Base-by-base conservation (phyloP, 2,888 invertebrate species). In the Noctua janthina region DNA sequence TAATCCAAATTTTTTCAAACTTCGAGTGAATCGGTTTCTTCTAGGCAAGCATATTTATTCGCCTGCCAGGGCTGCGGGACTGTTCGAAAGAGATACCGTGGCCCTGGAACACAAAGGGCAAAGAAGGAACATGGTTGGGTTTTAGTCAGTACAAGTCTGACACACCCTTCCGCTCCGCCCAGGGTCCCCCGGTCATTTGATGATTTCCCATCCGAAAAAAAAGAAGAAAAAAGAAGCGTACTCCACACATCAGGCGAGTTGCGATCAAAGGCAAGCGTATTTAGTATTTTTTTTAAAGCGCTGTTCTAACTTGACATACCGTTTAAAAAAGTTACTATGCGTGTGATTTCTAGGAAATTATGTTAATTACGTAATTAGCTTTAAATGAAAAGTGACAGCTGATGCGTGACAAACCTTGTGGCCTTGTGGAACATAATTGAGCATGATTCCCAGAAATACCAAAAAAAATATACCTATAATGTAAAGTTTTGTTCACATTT, bases 371-470 rank as follows among this genome's bases (percentile, higher is more conserved):
- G 35, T 39, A 66, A 20, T 39, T 3, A 29, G 62, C 29, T 69
- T 69, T 62, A 39, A 43, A n/a, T 66, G 20, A 59, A 81, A 49
- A 56, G 13, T 29, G 23, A 20, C 29, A 54, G n/a, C 39, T 64
- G 20, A 64, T 8, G 39, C 66, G 56, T 56, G 64, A 66, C 71
- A 39, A 49, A 7, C 17, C 35, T 46, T 56, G 54, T 56, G 35
- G n/a, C 46, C 64, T 66, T 79, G 62, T 69, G n/a, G 39, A 51
- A 79, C 0, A 17, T 51, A 78, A 78, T 78, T 78, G 17, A 23
- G 17, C 49, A 49, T 49, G 20, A 39, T 39, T 59, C 49, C 35
- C n/a, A 66, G 73, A 73, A 66, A 46, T 13, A 35, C 8, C 20
- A 17, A 81, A 64, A 39, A 35, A 17, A 46, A n/a, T 17, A 49